Evolutionary conservation across 2,113 vertebrate genomes (phyloP).

Genomic region (Eretmodus cyanostictus): DNA sequence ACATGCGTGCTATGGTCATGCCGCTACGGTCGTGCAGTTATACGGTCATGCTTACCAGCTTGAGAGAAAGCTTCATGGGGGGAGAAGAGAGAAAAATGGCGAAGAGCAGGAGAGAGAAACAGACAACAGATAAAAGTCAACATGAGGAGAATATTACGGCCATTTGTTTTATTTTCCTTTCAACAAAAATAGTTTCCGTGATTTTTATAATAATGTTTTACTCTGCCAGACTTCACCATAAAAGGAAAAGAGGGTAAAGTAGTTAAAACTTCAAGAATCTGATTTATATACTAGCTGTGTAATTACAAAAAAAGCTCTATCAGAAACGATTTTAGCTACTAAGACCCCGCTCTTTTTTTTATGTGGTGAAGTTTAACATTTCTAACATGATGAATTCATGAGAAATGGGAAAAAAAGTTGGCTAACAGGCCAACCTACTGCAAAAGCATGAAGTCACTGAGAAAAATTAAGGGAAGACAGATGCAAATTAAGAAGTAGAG

Average conservation of each 20-base stretch:
- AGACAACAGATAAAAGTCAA: constrained; percentile 63
- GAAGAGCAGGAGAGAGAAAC: constrained; percentile 47
- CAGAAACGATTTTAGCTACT: not conserved
- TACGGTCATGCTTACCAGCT: constrained; percentile 95
- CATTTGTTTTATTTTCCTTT: constrained; percentile 6
- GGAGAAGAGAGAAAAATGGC: constrained; percentile 59
- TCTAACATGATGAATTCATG: constrained; percentile 24
- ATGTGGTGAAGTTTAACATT: constrained; percentile 45
- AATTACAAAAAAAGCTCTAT: not conserved
- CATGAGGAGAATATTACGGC: constrained; percentile 30
- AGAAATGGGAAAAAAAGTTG: constrained; percentile 1
- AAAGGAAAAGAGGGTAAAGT: constrained; percentile 23
- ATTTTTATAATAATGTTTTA: not conserved
- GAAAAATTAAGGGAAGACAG: not conserved
- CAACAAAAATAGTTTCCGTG: not conserved
- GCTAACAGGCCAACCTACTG: constrained; percentile 8
- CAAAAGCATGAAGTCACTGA: constrained; percentile 22
- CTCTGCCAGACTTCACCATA: constrained; percentile 56
- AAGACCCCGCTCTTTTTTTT: constrained; percentile 13
- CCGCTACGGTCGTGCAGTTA: constrained; percentile 54
- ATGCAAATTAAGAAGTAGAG: constrained; percentile 25
- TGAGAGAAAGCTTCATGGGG: constrained; percentile 97
- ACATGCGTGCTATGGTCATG: constrained; percentile 71
- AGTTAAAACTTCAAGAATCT: not conserved
- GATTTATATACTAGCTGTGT: not conserved